phyloP scores from a whole-genome alignment of 2,797 vertebrate genomes.

The Peromyscus eremicus region DNA sequence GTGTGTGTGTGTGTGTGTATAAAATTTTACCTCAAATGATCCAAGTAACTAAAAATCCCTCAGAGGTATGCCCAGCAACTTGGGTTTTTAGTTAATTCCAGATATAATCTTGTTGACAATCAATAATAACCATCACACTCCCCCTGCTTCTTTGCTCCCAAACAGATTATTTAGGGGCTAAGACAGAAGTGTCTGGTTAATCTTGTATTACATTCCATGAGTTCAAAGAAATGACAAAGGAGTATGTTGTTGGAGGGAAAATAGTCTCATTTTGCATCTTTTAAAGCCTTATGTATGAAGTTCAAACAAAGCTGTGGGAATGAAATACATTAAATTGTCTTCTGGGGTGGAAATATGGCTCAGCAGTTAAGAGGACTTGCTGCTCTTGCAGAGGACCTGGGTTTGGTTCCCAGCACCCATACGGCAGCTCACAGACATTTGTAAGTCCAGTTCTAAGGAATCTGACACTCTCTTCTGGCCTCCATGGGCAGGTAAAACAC shows the following conservation, averaged over 20 bases:
- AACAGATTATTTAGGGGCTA: not conserved
- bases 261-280: not conserved
- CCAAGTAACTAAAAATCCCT: not conserved
- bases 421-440: not conserved
- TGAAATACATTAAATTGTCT: constrained; percentile 19
- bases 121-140: not conserved
- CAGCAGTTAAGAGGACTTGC: not conserved
- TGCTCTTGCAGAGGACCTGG: not conserved
- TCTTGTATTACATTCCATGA: not conserved
- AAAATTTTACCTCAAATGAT: not conserved
- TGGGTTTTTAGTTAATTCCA: not conserved
- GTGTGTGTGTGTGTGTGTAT: too few species aligned
- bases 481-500: not conserved
- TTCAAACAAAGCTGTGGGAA: constrained; percentile 3
- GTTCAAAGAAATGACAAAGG: not conserved
- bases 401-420: not conserved
- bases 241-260: not conserved
- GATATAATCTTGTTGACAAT: not conserved
- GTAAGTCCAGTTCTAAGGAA: not conserved
- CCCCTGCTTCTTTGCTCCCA: not conserved
- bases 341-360: not conserved
- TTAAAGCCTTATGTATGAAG: constrained; percentile 24
- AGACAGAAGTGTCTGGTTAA: not conserved
- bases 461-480: not conserved
- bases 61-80: not conserved